Percentiles rank a stretch among this genome's conserved stretches.
Conservation (phyloP, 1,140 invertebrate genomes). For the Ruditapes philippinarum region DNA sequence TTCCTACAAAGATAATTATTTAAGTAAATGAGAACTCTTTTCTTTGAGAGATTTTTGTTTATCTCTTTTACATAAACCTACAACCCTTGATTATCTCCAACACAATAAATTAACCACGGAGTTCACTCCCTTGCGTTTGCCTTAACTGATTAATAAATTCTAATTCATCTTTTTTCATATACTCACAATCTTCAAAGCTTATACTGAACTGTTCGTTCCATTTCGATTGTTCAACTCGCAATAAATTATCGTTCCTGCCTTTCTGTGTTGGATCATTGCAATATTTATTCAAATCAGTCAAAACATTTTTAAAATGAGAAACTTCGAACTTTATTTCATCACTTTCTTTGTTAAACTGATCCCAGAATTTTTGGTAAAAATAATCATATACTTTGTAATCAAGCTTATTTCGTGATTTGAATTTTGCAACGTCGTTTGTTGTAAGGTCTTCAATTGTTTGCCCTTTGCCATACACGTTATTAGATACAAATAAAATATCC, state of each 20-base stretch:
- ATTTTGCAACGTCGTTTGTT: not conserved
- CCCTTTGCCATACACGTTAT: not conserved
- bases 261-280: not conserved
- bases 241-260: too few relatives aligned
- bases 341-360: not conserved
- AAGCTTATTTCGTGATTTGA: constrained; percentile 15
- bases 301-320: constrained; percentile 36
- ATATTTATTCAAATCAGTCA: not conserved
- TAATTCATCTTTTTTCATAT: constrained; percentile 31
- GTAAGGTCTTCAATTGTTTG: not conserved
- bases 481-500: constrained; percentile 64
- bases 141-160: constrained; percentile 26
- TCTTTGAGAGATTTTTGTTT: too few relatives aligned
- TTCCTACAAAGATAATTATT: too few relatives aligned
- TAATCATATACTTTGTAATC: constrained; percentile 41
- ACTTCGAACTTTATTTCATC: constrained; percentile 47
- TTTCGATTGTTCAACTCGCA: not conserved
- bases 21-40: too few relatives aligned
- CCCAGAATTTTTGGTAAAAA: constrained; percentile 39
- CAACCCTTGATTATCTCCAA: too few relatives aligned
- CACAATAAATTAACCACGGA: not conserved
- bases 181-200: not conserved
- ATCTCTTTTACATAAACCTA: too few relatives aligned
- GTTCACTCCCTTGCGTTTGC: constrained; percentile 42
- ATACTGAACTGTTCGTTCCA: constrained; percentile 36